Base-by-base conservation (phyloP, 2,113 vertebrate genomes). In the Actinemys pallida region DNA sequence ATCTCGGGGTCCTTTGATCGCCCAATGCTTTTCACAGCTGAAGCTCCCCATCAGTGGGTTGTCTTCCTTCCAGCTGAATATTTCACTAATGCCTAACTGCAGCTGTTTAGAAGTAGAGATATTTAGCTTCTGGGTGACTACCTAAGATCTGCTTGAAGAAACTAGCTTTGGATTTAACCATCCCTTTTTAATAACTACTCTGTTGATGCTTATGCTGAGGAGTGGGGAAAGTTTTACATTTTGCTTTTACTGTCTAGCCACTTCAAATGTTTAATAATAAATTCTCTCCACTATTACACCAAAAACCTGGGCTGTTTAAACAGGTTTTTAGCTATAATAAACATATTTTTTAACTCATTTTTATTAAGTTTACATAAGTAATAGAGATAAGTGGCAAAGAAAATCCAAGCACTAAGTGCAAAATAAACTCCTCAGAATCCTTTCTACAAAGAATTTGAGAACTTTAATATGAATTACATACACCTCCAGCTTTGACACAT, bases 51-150 rank as follows among this genome's bases (percentile, higher is more conserved):
- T 91, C 35, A 56, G 47, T 69, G 91, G 2, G 29, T 82, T 69
- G 89, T 83, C 59, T 52, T 81, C 53, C 81, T 94, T 93, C 92
- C 79, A 95, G 57, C 56, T 90, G 93, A 11, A 24, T 35, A 72
- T 53, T 82, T 17, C 81, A 83, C 91, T 90, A 78, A 3, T 81
- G 57, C 57, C 57, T 81, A 92, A 95, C 86, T 82, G 91, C 31
- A 92, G 88, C 62, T 95, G 92, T 72, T 88, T 90, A 82, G 54
- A 87, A 90, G 52, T 54, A 92, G 81, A 95, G 93, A 53, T 94
- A 91, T 57, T 95, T 94, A 78, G 75, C 89, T 93, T 94, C 56
- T 47, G 87, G 81, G 88, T 91, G 57, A 76, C 27, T 72, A 47
- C 89, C 24, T 47, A 45, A 59, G 42, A 93, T 84, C 69, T 90